Conservation (phyloP, 2,113 vertebrate genomes). For the Stigmatopora nigra region DNA sequence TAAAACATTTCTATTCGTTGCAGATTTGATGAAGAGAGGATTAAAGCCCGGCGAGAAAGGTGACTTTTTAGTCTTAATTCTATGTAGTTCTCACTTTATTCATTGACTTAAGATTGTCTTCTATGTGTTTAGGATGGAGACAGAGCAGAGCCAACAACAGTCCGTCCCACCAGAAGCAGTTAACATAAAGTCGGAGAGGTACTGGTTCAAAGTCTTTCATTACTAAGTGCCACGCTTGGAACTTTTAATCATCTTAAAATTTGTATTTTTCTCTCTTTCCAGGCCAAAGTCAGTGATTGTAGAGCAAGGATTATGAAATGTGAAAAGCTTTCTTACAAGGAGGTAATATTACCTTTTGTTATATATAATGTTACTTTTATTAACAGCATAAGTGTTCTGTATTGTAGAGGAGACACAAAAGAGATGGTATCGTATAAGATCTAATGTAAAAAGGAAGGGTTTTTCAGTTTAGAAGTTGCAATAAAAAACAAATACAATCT, state of each 20-base stretch:
- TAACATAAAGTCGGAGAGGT: conserved; percentile 64
- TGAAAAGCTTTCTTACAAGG: background rate
- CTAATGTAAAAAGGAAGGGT: too few species aligned
- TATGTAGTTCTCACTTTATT: background rate
- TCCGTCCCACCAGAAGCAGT: conserved; percentile 44
- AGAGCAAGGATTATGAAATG: conserved; percentile 46
- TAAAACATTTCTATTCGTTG: conserved; percentile 27
- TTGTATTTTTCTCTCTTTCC: conserved; percentile 10
- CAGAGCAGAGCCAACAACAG: conserved; percentile 61
- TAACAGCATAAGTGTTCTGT: background rate
- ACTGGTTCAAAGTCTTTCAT: background rate
- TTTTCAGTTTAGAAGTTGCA: background rate
- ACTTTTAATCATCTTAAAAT: background rate
- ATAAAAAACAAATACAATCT: background rate
- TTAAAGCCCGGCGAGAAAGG: conserved; percentile 85
- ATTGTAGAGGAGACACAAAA: background rate
- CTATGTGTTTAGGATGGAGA: conserved; percentile 62
- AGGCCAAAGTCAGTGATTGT: conserved; percentile 62
- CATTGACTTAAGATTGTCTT: background rate
- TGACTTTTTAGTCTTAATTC: conserved; percentile 33
- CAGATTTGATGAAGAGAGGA: conserved; percentile 92
- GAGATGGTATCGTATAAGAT: background rate
- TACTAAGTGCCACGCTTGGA: background rate
- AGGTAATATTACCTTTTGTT: conserved; percentile 26
- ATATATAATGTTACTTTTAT: background rate